phyloP scores from a whole-genome alignment of 1,140 invertebrate genomes.

The Seison nebaliae region DNA sequence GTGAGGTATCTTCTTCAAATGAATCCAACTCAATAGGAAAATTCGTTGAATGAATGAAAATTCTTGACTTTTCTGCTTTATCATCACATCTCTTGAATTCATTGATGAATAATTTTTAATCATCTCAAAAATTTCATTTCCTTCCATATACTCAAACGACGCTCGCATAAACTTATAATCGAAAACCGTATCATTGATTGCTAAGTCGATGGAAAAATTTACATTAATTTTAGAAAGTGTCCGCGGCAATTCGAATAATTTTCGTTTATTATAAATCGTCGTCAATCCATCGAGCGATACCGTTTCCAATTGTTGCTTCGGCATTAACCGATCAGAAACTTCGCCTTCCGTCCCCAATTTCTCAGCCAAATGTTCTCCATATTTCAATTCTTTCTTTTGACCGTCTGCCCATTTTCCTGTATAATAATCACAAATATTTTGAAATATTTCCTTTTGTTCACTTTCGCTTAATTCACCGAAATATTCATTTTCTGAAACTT shows the following conservation, averaged over 20 bases:
- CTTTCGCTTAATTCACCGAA: not conserved
- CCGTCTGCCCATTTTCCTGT: constrained; percentile 11
- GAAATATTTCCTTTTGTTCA: not conserved
- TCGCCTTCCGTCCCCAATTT: too few relatives aligned
- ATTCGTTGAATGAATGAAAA: not conserved
- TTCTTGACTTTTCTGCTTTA: not conserved
- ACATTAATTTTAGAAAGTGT: not conserved
- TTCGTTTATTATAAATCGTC: constrained; percentile 10
- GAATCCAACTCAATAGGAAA: not conserved
- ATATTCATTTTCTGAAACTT: constrained; percentile 6
- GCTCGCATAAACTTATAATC: constrained; percentile 1
- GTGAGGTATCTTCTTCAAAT: constrained; percentile 1
- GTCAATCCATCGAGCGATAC: not conserved
- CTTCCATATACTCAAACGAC: not conserved
- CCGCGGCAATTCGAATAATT: constrained; percentile 2
- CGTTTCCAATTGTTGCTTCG: not conserved
- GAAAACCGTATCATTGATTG: not conserved
- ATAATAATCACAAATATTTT: constrained; percentile 10
- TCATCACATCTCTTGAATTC: not conserved
- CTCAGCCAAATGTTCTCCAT: constrained; percentile 3
- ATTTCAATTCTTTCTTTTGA: constrained; percentile 9
- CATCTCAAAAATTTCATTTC: not conserved
- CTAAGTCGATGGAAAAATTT: constrained; percentile 1
- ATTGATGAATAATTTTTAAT: not conserved
- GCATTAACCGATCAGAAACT: too few relatives aligned